These are phyloP conservation scores for Acromyrmex charruanus DNA, from an alignment of 1,140 invertebrate genomes.

Conservation along the genomic window DNA sequence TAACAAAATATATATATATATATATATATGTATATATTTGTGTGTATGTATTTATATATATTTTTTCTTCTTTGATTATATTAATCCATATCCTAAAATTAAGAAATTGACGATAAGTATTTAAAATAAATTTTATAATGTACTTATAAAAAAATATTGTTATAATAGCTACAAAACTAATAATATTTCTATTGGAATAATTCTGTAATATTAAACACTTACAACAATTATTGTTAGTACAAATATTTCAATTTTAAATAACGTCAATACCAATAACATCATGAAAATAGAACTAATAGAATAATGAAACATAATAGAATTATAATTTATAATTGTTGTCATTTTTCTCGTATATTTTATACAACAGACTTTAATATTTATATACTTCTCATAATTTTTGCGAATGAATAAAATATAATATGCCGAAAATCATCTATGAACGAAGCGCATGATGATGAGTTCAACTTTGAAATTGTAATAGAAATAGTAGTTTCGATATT, in stretches of 20 bases:
- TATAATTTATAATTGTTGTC: constrained; percentile 22
- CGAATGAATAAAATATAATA: constrained; percentile 34
- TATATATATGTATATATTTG: background rate
- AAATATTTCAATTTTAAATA: constrained; percentile 3
- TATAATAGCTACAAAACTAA: too few species aligned
- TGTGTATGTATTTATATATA: constrained; percentile 47
- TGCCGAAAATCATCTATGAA: background rate
- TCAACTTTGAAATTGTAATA: constrained; percentile 4
- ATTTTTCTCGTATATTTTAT: constrained; percentile 21
- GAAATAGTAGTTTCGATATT: constrained; percentile 5
- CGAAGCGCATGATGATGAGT: background rate
- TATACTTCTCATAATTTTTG: constrained; percentile 4
- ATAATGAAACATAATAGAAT: background rate
- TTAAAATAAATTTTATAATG: background rate
- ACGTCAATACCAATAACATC: constrained; percentile 4
- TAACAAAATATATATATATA: constrained; percentile 63
- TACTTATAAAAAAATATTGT: background rate
- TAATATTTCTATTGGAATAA: too few species aligned
- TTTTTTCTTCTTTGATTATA: constrained; percentile 57
- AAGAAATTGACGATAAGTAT: constrained; percentile 21
- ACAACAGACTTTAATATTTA: constrained; percentile 28
- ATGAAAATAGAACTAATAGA: background rate
- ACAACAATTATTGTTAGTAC: background rate
- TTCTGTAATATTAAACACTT: background rate
- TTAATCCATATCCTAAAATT: constrained; percentile 55